Base-by-base conservation (phyloP, 2,888 invertebrate genomes). In the Hypomecis atomaria region DNA sequence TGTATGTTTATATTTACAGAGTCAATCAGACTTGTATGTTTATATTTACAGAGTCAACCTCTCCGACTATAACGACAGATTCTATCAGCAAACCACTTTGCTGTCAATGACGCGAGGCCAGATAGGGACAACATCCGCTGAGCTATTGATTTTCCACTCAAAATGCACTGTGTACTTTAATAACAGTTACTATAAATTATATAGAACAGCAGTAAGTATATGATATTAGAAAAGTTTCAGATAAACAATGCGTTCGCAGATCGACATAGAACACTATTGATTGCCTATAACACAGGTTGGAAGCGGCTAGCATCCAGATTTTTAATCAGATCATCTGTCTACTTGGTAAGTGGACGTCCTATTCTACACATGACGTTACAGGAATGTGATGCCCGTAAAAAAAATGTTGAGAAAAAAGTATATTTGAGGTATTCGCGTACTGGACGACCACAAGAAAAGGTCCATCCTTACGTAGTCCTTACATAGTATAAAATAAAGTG, bases 71-170 rank as follows among this genome's bases (percentile, higher is more conserved):
- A 59, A 56, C 59, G 65, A 71, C 65, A 67, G 70, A 62, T 66
- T 63, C 63, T 54, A 69, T 71, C 65, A 66, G 50, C 65, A 44
- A 62, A 59, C 56, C 55, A 67, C 65, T 66, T 60, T 53, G 57
- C 53, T 44, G 66, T 34, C 43, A 54, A 37, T 52, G 66, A 65
- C 65, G 56, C 42, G 59, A 42, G 56, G 53, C 38, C 59, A 64
- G 65, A 69, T 65, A 69, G 57, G 59, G 56, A 52, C 49, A 57
- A 65, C 62, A 65, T 66, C 69, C 63, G 70, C 48, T 64, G 11
- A 40, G 40, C 23, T 67, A 70, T 67, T 70, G 70, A 67, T 70
- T 70, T 59, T 58, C 13, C 43, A 36, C 38, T 49, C 49, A n/a
- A 59, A 49, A 40, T 53, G 38, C 52, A 57, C 13, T 54, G 37